A percentile compares a stretch with the other conserved stretches of the same genome.
Evolutionary conservation across 1,140 invertebrate species (phyloP).

Genomic region (Eriocheir sinensis): DNA sequence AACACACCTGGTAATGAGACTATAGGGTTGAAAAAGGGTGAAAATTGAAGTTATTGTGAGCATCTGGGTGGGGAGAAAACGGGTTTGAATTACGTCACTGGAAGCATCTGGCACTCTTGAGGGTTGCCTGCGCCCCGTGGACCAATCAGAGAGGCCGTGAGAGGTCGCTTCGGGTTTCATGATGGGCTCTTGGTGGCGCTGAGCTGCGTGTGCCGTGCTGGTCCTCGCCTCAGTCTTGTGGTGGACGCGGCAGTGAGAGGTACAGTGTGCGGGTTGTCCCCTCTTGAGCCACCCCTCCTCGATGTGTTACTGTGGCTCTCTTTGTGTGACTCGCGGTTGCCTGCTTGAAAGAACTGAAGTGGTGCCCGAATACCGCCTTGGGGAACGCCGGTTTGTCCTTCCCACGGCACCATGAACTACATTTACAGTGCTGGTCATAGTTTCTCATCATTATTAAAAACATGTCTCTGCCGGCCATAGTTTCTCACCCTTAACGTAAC

Average conservation of each 20-base stretch:
- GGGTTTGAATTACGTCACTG: too few relatives aligned
- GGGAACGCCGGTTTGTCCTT: too few relatives aligned
- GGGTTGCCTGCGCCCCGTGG: not conserved
- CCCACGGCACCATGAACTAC: too few relatives aligned
- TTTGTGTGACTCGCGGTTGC: not conserved
- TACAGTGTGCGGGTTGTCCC: not conserved
- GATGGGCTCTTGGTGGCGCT: not conserved
- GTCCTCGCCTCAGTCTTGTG: not conserved
- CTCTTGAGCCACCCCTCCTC: not conserved
- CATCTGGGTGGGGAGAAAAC: too few relatives aligned
- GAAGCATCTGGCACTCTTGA: not conserved
- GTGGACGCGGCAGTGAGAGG: constrained; percentile 18
- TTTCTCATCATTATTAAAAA: too few relatives aligned
- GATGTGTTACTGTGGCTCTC: not conserved
- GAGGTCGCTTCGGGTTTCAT: not conserved
- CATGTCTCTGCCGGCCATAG: too few relatives aligned
- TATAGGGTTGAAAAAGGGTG: not conserved
- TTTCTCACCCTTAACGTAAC: too few relatives aligned
- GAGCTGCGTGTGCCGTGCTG: not conserved
- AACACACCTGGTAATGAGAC: not conserved
- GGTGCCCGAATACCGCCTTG: too few relatives aligned
- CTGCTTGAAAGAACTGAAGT: too few relatives aligned
- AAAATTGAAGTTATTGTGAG: too few relatives aligned
- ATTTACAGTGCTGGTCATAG: too few relatives aligned
- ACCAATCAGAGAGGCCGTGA: not conserved